Conservation (phyloP, 2,797 vertebrate genomes). For the Macropus fuliginosus region DNA sequence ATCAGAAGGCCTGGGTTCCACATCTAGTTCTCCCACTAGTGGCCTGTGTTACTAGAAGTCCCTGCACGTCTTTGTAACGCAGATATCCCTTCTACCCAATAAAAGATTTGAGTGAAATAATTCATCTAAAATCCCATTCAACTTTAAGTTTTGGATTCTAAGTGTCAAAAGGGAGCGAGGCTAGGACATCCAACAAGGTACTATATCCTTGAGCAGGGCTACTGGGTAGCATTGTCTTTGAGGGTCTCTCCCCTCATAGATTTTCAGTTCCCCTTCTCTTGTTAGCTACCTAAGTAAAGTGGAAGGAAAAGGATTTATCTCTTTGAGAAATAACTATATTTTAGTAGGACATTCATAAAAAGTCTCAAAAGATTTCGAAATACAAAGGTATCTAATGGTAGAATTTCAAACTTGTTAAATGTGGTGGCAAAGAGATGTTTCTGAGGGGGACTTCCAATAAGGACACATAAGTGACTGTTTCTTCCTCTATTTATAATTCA, state of each 20-base stretch:
- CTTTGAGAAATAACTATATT: neutral
- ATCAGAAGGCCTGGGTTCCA: neutral
- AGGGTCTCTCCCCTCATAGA: neutral
- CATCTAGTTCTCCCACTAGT: neutral
- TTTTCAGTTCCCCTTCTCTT: neutral
- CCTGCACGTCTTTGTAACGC: neutral
- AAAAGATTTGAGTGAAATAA: neutral
- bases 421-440: neutral
- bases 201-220: neutral
- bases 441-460: neutral
- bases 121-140: neutral
- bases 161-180: neutral
- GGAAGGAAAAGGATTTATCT: neutral
- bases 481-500: neutral
- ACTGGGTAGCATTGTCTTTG: neutral
- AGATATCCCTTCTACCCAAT: conserved; percentile 8
- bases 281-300: neutral
- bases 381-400: neutral
- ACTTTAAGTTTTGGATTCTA: neutral
- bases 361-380: neutral
- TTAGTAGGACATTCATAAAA: neutral
- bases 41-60: neutral
- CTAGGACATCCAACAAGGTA: neutral
- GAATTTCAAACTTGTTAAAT: neutral
- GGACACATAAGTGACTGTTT: neutral